A percentile compares a stretch with the other conserved stretches of the same genome.
These are phyloP conservation scores for Chloroclystis v-ata DNA, from an alignment of 2,888 invertebrate species.

Conservation along the genomic window DNA sequence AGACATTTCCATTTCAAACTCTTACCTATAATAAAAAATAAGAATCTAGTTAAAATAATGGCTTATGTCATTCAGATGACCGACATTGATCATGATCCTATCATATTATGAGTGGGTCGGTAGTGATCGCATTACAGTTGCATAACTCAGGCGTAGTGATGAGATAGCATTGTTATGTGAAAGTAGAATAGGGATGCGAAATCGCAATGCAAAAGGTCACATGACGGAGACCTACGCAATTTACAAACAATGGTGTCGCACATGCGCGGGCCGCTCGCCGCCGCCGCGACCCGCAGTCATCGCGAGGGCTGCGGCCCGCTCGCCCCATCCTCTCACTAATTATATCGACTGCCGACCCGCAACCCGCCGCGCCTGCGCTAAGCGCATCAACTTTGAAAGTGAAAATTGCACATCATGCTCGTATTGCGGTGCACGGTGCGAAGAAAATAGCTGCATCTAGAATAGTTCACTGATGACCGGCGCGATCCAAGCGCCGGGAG, in stretches of 20 bases:
- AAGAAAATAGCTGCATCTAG: constrained; percentile 34
- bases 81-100: neutral
- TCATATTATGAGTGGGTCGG: neutral
- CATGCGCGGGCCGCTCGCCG: constrained; percentile 43
- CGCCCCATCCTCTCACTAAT: constrained; percentile 39
- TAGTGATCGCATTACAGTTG: constrained; percentile 5
- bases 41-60: too few species aligned
- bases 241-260: constrained; percentile 59
- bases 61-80: neutral
- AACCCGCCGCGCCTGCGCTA: constrained; percentile 58
- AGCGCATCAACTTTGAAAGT: constrained; percentile 59
- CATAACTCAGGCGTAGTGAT: constrained; percentile 1
- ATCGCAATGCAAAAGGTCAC: constrained; percentile 29
- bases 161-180: constrained; percentile 12
- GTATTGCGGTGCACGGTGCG: constrained; percentile 40
- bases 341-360: constrained; percentile 57
- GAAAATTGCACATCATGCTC: constrained; percentile 70
- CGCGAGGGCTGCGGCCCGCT: constrained; percentile 33
- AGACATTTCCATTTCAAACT: too few species aligned
- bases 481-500: constrained; percentile 52
- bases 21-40: too few species aligned
- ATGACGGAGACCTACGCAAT: constrained; percentile 33
- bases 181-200: constrained; percentile 14
- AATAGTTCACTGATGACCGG: constrained; percentile 37
- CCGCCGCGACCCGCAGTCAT: constrained; percentile 28